phyloP scores from a whole-genome alignment of 2,797 vertebrate species.

The Manis pentadactyla region DNA sequence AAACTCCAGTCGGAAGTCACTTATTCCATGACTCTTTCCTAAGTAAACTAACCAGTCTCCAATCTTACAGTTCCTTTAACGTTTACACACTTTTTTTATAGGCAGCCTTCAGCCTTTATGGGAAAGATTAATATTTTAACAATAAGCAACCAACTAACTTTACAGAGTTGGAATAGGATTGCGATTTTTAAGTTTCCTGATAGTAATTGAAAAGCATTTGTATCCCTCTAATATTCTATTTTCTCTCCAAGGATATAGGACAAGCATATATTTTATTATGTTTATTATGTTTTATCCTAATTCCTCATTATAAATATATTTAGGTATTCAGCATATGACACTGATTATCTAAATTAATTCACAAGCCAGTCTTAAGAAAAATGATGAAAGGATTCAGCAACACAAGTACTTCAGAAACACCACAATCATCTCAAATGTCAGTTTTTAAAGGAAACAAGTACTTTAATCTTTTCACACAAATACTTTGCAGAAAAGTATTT shows the following conservation, averaged over 20 bases:
- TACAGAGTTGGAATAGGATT: not conserved
- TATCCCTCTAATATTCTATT: not conserved
- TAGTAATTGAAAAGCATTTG: not conserved
- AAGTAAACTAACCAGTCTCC: not conserved
- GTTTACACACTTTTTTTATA: not conserved
- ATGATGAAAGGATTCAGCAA: not conserved
- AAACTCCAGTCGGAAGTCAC: not conserved
- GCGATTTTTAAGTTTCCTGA: not conserved
- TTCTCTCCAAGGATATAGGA: conserved; percentile 16
- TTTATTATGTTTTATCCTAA: conserved; percentile 57
- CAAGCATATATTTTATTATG: conserved; percentile 54
- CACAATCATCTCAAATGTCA: not conserved
- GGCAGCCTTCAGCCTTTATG: not conserved
- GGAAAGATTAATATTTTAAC: not conserved
- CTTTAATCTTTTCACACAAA: conserved; percentile 52
- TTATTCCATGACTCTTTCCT: not conserved
- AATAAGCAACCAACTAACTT: not conserved
- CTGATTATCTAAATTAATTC: conserved; percentile 48
- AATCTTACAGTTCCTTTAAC: not conserved
- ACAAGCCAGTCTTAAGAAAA: conserved; percentile 45
- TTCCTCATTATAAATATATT: conserved; percentile 64
- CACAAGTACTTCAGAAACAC: conserved; percentile 36
- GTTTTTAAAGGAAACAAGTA: conserved; percentile 43
- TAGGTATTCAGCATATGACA: conserved; percentile 50
- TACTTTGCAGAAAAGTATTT: conserved; percentile 33